Conservation (phyloP, 2,888 invertebrate species). For the Cerastis leucographa region DNA sequence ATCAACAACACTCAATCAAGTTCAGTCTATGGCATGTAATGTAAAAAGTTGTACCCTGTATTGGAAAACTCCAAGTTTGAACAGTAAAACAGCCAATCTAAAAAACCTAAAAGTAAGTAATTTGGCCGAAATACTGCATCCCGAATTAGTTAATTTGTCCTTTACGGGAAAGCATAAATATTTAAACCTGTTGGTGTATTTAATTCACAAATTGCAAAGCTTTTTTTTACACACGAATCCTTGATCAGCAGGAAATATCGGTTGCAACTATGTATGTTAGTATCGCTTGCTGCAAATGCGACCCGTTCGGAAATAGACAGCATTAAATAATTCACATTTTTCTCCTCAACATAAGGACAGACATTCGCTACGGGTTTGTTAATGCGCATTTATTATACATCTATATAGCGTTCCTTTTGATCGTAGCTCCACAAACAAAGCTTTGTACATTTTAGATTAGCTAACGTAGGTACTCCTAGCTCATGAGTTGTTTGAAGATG, state of each 20-base stretch:
- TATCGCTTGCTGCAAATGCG: conserved; percentile 35
- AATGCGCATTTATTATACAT: conserved; percentile 31
- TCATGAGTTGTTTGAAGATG: not conserved
- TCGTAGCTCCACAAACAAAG: conserved; percentile 22
- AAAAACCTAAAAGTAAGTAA: not conserved
- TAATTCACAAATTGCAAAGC: conserved; percentile 16
- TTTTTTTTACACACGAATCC: conserved; percentile 33
- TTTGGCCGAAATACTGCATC: conserved; percentile 16
- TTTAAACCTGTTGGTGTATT: not conserved
- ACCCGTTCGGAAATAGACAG: conserved; percentile 43
- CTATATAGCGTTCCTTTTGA: conserved; percentile 14
- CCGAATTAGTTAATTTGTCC: conserved; percentile 28
- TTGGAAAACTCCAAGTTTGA: conserved; percentile 7
- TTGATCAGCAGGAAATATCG: conserved; percentile 43
- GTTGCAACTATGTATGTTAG: conserved; percentile 23
- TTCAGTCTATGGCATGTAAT: not conserved
- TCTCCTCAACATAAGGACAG: conserved; percentile 41
- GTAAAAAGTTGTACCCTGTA: conserved; percentile 6
- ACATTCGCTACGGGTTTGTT: conserved; percentile 18
- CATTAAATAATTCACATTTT: conserved; percentile 56
- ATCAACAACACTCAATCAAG: not conserved
- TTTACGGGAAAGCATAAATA: conserved; percentile 18
- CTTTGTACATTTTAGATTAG: conserved; percentile 39
- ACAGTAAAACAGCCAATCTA: not conserved
- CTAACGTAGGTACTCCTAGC: not conserved